Evolutionary conservation across 1,140 invertebrate species (phyloP).

Genomic region (Onthophagus taurus): DNA sequence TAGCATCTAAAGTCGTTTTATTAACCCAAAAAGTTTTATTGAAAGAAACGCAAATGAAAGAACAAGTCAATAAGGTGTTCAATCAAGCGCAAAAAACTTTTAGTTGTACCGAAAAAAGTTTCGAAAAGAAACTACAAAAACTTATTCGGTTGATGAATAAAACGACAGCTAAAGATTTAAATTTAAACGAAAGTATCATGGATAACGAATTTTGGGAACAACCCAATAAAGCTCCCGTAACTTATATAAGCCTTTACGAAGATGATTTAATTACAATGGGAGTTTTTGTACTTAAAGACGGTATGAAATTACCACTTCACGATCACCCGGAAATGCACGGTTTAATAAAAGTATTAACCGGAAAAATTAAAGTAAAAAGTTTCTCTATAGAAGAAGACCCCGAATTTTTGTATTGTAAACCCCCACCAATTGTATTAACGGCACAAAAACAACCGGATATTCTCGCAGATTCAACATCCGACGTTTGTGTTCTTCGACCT

Average conservation of each 20-base stretch:
- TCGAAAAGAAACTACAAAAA: slow-evolving; percentile 53
- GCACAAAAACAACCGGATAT: slow-evolving; percentile 30
- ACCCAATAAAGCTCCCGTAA: slow-evolving; percentile 62
- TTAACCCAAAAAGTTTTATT: no score
- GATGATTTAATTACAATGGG: slow-evolving; percentile 69
- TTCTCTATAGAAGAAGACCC: slow-evolving; percentile 39
- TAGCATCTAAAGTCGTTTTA: no score
- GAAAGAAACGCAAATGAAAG: no score
- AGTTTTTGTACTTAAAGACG: slow-evolving; percentile 73
- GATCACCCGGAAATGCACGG: slow-evolving; percentile 91
- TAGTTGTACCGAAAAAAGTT: slow-evolving; percentile 38
- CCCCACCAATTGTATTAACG: slow-evolving; percentile 31
- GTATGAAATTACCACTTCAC: slow-evolving; percentile 74
- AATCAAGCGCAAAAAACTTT: slow-evolving; percentile 54
- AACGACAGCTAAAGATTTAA: slow-evolving; percentile 55
- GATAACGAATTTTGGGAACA: slow-evolving; percentile 41
- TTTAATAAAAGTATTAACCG: slow-evolving; percentile 71
- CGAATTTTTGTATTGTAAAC: slow-evolving; percentile 19
- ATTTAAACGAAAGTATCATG: slow-evolving; percentile 46
- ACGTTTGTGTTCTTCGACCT: slow-evolving; percentile 61
- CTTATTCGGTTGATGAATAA: slow-evolving; percentile 52
- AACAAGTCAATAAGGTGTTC: no score
- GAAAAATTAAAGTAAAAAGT: slow-evolving; percentile 57
- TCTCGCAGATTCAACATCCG: slow-evolving; percentile 33
- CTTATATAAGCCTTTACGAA: slow-evolving; percentile 74